Evolutionary conservation across 2,797 vertebrate species (phyloP).

Genomic region (Neostethus bicornis): DNA sequence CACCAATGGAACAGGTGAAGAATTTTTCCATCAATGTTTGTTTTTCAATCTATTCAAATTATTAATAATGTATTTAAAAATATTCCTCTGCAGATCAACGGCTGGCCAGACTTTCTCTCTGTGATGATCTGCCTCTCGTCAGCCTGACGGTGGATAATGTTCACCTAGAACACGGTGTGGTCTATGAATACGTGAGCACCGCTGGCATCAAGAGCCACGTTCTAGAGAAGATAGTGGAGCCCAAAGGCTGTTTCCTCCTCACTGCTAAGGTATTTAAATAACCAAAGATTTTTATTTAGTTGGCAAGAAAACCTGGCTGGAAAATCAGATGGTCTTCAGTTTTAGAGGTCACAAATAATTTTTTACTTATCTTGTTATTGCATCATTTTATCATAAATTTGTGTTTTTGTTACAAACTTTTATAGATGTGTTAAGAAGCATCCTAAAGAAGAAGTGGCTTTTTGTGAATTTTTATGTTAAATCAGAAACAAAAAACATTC

Average conservation of each 20-base stretch:
- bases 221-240: conserved; percentile 94
- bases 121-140: conserved; percentile 81
- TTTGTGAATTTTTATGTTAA: conserved; percentile 18
- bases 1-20: conserved; percentile 84
- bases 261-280: conserved; percentile 87
- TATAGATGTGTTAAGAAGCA: not conserved
- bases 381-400: not conserved
- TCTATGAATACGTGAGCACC: conserved; percentile 93
- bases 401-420: not conserved
- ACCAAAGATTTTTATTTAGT: not conserved
- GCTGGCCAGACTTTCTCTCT: conserved; percentile 72
- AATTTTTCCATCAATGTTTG: too few relatives aligned
- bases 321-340: not conserved
- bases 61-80: conserved; percentile 2
- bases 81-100: conserved; percentile 53
- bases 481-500: not conserved
- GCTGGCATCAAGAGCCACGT: conserved; percentile 92
- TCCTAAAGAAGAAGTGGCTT: not conserved
- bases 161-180: conserved; percentile 91
- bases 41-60: too few relatives aligned
- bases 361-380: not conserved
- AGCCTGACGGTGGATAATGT: conserved; percentile 93
- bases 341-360: not conserved
- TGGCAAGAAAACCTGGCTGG: not conserved
- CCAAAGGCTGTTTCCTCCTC: conserved; percentile 91